Evolutionary conservation across 2,113 vertebrate species (phyloP).

Genomic region (Willisornis vidua): DNA sequence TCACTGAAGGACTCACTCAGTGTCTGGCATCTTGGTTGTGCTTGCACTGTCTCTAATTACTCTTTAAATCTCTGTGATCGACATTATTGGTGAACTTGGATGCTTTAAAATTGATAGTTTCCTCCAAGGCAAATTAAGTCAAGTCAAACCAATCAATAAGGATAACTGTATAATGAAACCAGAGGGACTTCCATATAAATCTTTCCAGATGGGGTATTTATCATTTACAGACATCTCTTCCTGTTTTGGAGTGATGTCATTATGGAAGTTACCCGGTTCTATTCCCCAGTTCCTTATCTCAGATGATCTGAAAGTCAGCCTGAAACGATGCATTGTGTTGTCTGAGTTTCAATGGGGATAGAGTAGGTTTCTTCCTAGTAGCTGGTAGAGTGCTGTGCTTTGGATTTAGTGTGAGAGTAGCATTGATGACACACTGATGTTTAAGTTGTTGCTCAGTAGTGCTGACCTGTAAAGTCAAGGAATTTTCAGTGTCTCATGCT

Average conservation of each 20-base stretch:
- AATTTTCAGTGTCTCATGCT: not conserved
- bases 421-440: not conserved
- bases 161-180: not conserved
- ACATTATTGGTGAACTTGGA: not conserved
- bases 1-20: not conserved
- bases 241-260: not conserved
- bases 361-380: not conserved
- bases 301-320: not conserved
- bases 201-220: not conserved
- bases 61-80: not conserved
- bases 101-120: not conserved
- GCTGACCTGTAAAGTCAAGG: not conserved
- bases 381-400: not conserved
- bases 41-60: not conserved
- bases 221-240: not conserved
- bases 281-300: not conserved
- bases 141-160: slow-evolving; percentile 17
- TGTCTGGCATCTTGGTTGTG: not conserved
- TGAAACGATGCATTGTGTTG: not conserved
- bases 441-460: not conserved
- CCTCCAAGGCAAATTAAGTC: slow-evolving; percentile 31
- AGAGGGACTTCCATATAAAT: not conserved
- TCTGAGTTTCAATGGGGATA: not conserved
- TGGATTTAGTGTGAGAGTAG: not conserved
- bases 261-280: not conserved